Evolutionary conservation across 2,888 invertebrate species (phyloP).

Genomic region (Ormia ochracea): DNA sequence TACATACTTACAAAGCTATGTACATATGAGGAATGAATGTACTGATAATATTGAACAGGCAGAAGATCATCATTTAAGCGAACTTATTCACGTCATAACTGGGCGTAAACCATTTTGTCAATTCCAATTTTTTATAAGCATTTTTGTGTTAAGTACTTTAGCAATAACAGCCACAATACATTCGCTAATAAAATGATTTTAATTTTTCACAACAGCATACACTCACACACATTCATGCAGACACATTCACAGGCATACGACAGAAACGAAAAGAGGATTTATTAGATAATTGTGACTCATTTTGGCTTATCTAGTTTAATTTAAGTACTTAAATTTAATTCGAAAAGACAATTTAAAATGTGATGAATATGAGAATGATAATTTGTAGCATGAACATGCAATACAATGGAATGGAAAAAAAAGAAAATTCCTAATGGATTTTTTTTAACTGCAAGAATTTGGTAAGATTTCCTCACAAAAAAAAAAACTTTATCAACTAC

Average conservation of each 20-base stretch:
- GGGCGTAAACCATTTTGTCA: conserved; percentile 62
- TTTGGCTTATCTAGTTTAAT: conserved; percentile 52
- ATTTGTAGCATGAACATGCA: neutral
- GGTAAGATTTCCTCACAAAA: no score
- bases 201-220: conserved; percentile 2
- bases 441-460: no score
- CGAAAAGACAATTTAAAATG: neutral
- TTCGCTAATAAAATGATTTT: conserved; percentile 47
- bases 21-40: no score
- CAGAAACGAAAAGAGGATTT: conserved; percentile 48
- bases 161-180: conserved; percentile 48
- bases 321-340: conserved; percentile 46
- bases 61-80: conserved; percentile 44
- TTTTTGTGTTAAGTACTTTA: conserved; percentile 59
- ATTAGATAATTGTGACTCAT: conserved; percentile 54
- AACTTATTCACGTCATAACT: conserved; percentile 62
- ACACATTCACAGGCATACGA: no score
- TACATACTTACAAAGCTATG: no score
- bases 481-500: no score
- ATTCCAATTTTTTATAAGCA: conserved; percentile 16
- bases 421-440: no score
- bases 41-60: conserved; percentile 39
- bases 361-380: neutral
- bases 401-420: no score
- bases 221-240: neutral